Conservation (phyloP, 1,140 invertebrate genomes). For the Papilio polyxenes region DNA sequence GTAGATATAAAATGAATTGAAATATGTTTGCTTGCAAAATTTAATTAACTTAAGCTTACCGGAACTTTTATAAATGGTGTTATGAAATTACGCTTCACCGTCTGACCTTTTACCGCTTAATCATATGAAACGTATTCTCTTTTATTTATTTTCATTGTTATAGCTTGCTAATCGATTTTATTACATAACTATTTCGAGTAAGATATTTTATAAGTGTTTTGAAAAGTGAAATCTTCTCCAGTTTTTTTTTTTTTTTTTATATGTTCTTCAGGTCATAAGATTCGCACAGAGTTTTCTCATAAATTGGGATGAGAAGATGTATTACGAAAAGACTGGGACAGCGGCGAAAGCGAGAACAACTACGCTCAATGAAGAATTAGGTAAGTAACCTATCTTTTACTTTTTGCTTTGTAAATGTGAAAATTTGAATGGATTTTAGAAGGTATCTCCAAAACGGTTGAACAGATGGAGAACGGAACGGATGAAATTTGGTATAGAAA, state of each 20-base stretch:
- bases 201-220: not conserved
- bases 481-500: too few relatives aligned
- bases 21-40: not conserved
- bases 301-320: conserved; percentile 99
- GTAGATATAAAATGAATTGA: not conserved
- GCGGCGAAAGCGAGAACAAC: conserved; percentile 98
- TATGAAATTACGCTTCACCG: not conserved
- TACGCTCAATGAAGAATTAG: conserved; percentile 98
- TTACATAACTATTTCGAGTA: not conserved
- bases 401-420: too few relatives aligned
- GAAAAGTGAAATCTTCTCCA: not conserved
- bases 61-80: not conserved
- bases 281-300: conserved; percentile 98
- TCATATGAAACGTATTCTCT: not conserved
- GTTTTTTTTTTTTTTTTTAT: not conserved
- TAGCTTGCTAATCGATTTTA: not conserved
- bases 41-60: not conserved
- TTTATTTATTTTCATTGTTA: not conserved
- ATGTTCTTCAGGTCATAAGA: conserved; percentile 88
- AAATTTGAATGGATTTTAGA: too few relatives aligned
- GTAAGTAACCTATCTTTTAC: conserved; percentile 62
- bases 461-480: too few relatives aligned
- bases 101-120: not conserved
- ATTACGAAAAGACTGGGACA: conserved; percentile 93
- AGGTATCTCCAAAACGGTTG: too few relatives aligned